Evolutionary conservation across 2,888 invertebrate species (phyloP).

Genomic region (Melanargia galathea): DNA sequence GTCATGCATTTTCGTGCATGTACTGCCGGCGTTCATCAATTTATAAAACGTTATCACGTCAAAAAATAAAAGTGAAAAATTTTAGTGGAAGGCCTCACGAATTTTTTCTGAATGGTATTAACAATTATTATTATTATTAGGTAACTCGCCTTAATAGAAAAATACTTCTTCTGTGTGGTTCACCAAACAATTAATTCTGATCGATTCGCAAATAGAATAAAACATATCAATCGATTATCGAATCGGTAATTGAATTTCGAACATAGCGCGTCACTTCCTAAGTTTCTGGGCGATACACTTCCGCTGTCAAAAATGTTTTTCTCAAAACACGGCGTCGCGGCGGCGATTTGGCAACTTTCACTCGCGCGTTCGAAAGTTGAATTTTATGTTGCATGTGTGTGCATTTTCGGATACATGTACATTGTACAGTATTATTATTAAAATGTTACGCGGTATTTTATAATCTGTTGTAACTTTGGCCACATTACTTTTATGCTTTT

Average conservation of each 20-base stretch:
- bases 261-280: slow-evolving; percentile 21
- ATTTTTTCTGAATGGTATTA: too few species aligned
- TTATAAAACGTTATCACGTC: too few species aligned
- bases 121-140: too few species aligned
- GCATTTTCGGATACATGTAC: slow-evolving; percentile 46
- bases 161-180: too few species aligned
- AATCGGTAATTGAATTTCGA: slow-evolving; percentile 24
- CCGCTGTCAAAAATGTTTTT: slow-evolving; percentile 40
- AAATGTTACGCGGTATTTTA: slow-evolving; percentile 22
- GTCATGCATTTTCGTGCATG: too few species aligned
- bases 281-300: slow-evolving; percentile 31
- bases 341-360: slow-evolving; percentile 44
- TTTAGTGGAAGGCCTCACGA: too few species aligned
- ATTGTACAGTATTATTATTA: slow-evolving; percentile 18
- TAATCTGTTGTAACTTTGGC: slow-evolving; percentile 15
- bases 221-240: slow-evolving; percentile 15
- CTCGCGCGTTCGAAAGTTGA: slow-evolving; percentile 49
- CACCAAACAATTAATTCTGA: neutral
- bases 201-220: neutral
- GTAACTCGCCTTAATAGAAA: too few species aligned
- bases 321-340: slow-evolving; percentile 26
- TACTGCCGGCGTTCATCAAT: too few species aligned
- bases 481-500: slow-evolving; percentile 12
- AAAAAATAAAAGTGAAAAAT: too few species aligned
- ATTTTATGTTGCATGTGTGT: slow-evolving; percentile 44